These are phyloP conservation scores for Patella pellucida DNA, from an alignment of 2,888 invertebrate genomes.

Conservation along the genomic window DNA sequence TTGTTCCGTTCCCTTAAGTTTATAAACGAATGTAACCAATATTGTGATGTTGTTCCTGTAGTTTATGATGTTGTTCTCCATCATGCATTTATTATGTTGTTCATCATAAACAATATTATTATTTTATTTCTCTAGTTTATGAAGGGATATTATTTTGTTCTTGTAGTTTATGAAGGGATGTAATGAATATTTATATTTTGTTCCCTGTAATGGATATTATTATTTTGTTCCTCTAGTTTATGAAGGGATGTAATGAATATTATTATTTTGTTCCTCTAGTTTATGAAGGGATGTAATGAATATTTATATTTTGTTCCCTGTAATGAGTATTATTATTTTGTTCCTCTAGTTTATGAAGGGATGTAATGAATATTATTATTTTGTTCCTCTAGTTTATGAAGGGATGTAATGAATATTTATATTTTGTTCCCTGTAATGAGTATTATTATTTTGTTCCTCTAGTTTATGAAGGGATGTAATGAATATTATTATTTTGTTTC, in stretches of 20 bases:
- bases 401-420: slow-evolving; percentile 70
- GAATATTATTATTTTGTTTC: slow-evolving; percentile 62
- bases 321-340: slow-evolving; percentile 51
- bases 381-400: slow-evolving; percentile 70
- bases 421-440: slow-evolving; percentile 43
- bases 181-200: slow-evolving; percentile 37
- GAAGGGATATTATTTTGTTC: slow-evolving; percentile 69
- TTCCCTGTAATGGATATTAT: slow-evolving; percentile 49
- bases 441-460: slow-evolving; percentile 50
- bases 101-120: too few species aligned
- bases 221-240: too few species aligned
- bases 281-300: slow-evolving; percentile 72
- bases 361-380: slow-evolving; percentile 65
- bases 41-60: too few species aligned
- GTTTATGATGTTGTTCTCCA: too few species aligned
- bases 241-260: too few species aligned
- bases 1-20: slow-evolving; percentile 35
- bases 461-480: slow-evolving; percentile 71
- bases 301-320: slow-evolving; percentile 24
- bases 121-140: slow-evolving; percentile 53
- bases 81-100: too few species aligned
- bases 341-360: slow-evolving; percentile 72
- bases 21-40: slow-evolving; percentile 71
- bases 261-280: slow-evolving; percentile 39
- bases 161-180: slow-evolving; percentile 72